Conservation (phyloP, 2,888 invertebrate species). For the Phortica okadai region DNA sequence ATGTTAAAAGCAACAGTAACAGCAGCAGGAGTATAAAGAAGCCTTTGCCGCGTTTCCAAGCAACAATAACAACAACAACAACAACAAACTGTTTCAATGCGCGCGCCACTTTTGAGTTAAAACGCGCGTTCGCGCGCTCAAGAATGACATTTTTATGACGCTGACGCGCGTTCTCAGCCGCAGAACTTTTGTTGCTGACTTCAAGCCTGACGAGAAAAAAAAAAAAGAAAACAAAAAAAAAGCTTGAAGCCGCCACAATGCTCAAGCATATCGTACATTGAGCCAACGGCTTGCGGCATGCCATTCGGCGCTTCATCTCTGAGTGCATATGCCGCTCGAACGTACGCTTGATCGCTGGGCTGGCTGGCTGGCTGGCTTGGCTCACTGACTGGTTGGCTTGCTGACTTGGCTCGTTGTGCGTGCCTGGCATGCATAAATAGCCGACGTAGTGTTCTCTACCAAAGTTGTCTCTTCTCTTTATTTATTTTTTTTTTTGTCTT, state of each 20-base stretch:
- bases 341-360: not conserved
- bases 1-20: not conserved
- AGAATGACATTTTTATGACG: constrained; percentile 68
- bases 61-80: not conserved
- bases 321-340: not conserved
- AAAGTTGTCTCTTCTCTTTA: not conserved
- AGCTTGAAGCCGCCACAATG: not conserved
- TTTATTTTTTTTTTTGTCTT: not conserved
- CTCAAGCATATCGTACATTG: not conserved
- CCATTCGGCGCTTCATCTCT: constrained; percentile 6
- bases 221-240: not conserved
- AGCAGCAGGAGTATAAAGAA: not conserved
- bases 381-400: not conserved
- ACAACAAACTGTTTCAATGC: not conserved
- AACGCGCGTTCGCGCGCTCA: constrained; percentile 42
- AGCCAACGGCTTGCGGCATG: not conserved
- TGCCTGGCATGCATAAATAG: constrained; percentile 31
- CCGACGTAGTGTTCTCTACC: not conserved
- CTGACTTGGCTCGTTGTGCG: not conserved
- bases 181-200: not conserved
- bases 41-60: not conserved
- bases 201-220: not conserved
- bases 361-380: no score
- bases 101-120: not conserved
- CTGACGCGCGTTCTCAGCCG: constrained; percentile 60